Evolutionary conservation across 2,113 vertebrate species (phyloP).

Genomic region (Oreochromis niloticus): DNA sequence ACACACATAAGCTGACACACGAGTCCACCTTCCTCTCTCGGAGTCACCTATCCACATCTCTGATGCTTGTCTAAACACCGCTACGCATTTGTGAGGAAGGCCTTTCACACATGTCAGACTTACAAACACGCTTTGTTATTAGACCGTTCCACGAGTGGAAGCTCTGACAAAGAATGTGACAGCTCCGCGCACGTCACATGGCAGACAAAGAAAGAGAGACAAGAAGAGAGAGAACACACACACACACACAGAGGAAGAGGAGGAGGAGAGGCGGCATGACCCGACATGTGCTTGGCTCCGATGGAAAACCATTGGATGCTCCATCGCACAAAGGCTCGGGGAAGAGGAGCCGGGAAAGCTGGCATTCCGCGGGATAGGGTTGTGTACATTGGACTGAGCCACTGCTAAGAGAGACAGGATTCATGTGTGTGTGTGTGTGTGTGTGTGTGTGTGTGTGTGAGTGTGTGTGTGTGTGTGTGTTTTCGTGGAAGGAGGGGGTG

Average conservation of each 20-base stretch:
- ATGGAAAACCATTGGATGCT: conserved; percentile 46
- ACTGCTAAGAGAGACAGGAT: conserved; percentile 1
- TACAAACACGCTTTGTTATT: conserved; percentile 48
- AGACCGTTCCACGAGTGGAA: conserved; percentile 23
- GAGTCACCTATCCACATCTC: conserved; percentile 17
- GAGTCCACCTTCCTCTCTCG: neutral
- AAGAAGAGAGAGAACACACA: neutral
- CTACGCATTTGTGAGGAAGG: neutral
- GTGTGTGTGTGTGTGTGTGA: neutral
- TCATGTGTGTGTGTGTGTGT: neutral
- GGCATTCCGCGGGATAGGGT: conserved; percentile 35
- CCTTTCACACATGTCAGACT: conserved; percentile 1
- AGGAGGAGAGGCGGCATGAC: conserved; percentile 57
- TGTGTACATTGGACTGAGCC: conserved; percentile 47
- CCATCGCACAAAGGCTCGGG: conserved; percentile 45
- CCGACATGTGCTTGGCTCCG: conserved; percentile 55
- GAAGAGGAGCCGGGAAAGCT: conserved; percentile 38
- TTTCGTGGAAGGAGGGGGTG: neutral
- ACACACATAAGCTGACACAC: neutral
- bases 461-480: neutral
- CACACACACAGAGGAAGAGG: neutral
- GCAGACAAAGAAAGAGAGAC: neutral
- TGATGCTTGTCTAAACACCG: conserved; percentile 52
- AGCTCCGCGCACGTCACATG: conserved; percentile 38
- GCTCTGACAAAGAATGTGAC: conserved; percentile 65